phyloP scores from a whole-genome alignment of 2,888 invertebrate species.

The Rambutsinella grinnellia region DNA sequence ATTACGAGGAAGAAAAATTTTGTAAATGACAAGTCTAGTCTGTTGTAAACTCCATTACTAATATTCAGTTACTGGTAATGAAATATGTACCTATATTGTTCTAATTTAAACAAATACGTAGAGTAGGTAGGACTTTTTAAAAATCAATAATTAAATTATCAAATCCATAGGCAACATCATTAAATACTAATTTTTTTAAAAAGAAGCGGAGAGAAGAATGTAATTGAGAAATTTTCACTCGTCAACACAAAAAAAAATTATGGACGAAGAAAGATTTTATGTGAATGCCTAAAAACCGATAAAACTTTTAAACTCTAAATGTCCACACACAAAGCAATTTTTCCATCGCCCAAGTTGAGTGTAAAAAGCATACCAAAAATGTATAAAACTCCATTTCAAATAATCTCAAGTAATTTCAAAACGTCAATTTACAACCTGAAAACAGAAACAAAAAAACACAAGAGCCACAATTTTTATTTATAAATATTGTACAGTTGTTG shows the following conservation, averaged over 20 bases:
- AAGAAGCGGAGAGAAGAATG: slow-evolving; percentile 8
- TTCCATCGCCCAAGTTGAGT: not conserved
- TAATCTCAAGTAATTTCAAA: not conserved
- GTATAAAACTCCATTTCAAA: slow-evolving; percentile 12
- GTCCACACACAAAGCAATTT: not conserved
- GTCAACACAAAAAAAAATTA: slow-evolving; percentile 10
- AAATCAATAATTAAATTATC: slow-evolving; percentile 43
- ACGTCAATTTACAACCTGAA: not conserved
- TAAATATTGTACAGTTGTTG: not conserved
- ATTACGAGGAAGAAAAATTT: slow-evolving; percentile 66
- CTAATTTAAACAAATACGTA: slow-evolving; percentile 28
- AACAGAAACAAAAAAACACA: too few species aligned
- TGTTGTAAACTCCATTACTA: slow-evolving; percentile 55
- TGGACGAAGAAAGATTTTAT: not conserved
- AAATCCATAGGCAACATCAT: slow-evolving; percentile 18
- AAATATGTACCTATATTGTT: slow-evolving; percentile 58
- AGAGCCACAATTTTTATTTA: not conserved
- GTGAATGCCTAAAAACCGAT: not conserved
- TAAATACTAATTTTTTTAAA: not conserved
- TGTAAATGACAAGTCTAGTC: slow-evolving; percentile 67
- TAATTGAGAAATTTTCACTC: slow-evolving; percentile 7
- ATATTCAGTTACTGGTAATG: slow-evolving; percentile 56
- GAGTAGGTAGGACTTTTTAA: slow-evolving; percentile 16
- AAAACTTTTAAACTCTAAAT: not conserved
- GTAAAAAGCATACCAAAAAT: slow-evolving; percentile 42